phyloP scores from a whole-genome alignment of 2,888 invertebrate genomes.

The Apotomis capreana region DNA sequence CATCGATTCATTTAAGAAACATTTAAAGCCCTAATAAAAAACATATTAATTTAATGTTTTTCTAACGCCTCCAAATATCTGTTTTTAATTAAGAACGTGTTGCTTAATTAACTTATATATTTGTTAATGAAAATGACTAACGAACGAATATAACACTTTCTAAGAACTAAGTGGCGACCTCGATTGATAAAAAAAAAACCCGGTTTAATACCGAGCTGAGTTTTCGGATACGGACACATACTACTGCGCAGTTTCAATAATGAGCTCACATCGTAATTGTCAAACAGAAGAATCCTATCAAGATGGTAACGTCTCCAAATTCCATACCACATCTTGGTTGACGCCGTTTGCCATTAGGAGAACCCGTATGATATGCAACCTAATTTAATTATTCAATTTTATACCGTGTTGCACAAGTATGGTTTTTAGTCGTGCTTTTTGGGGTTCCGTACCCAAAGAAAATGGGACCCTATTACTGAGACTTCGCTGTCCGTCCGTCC shows the following conservation, averaged over 20 bases:
- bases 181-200: conserved; percentile 30
- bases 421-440: no score
- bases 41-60: conserved; percentile 32
- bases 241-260: background rate
- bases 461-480: no score
- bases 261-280: background rate
- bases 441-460: no score
- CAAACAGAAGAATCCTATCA: background rate
- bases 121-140: conserved; percentile 42
- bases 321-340: no score
- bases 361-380: no score
- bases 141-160: conserved; percentile 12
- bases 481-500: no score
- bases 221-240: background rate
- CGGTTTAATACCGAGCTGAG: conserved; percentile 6
- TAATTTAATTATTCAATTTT: no score
- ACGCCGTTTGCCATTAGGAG: no score
- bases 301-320: no score
- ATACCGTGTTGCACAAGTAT: no score
- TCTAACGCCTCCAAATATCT: conserved; percentile 30
- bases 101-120: conserved; percentile 42
- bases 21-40: conserved; percentile 31
- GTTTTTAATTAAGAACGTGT: conserved; percentile 42
- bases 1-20: conserved; percentile 22
- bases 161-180: conserved; percentile 13